These are phyloP conservation scores for Mus spicilegus DNA, from an alignment of 2,113 vertebrate genomes.

Conservation along the genomic window DNA sequence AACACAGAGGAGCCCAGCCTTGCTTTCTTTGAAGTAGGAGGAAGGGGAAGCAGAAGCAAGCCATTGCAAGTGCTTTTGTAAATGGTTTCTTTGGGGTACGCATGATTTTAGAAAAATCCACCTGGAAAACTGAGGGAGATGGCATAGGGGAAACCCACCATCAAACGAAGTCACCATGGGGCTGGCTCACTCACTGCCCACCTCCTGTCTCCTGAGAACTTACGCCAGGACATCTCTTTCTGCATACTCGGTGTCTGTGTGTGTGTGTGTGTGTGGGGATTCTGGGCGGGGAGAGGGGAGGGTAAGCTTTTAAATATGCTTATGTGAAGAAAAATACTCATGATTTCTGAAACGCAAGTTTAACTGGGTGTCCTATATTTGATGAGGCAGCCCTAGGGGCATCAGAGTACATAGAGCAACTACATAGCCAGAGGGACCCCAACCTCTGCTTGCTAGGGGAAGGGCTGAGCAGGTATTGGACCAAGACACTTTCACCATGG, in stretches of 20 bases:
- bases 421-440: neutral
- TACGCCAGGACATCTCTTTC: neutral
- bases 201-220: neutral
- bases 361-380: neutral
- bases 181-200: neutral
- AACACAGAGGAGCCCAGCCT: neutral
- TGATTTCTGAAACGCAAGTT: neutral
- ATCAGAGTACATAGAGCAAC: rapidly evolving
- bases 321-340: neutral
- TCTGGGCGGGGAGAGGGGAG: too few relatives aligned
- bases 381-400: too few relatives aligned
- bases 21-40: neutral
- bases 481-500: neutral
- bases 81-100: rapidly evolving
- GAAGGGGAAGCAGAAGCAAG: too few relatives aligned
- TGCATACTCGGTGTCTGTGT: too few relatives aligned
- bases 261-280: too few relatives aligned
- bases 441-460: neutral
- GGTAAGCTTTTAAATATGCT: neutral
- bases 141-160: rapidly evolving
- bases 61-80: rapidly evolving
- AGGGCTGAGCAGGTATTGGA: neutral
- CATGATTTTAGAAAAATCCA: neutral
- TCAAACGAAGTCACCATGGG: neutral
- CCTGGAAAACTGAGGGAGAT: neutral